Evolutionary conservation across 2,797 vertebrate species (phyloP), one percentile per base, ranked within the genome.

Genomic region (Acipenser ruthenus): DNA sequence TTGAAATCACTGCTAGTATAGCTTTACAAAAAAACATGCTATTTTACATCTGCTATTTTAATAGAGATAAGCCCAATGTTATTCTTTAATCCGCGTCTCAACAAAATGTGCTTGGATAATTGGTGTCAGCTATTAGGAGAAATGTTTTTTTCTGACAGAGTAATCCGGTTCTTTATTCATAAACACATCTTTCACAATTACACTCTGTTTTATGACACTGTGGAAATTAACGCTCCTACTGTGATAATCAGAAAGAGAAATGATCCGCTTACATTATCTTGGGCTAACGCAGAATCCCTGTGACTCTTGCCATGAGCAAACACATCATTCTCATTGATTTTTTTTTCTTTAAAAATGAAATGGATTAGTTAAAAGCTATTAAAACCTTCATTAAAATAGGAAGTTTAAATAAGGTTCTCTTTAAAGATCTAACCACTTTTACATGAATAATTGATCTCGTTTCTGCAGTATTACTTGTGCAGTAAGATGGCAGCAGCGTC

Each of bases 181-280:
- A 62, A 62, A 48, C 60, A 37, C 60, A 62, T 62, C 60, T 62
- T 48, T 18, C 60, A 37, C 60, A 37, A 62, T 62, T 62, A 62
- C 11, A 48, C 15, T 18, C 60, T 3, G 60, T 62, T 23, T 62
- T 62, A 48, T 62, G 8, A 62, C 47, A 60, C 49, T 15, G 49
- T 60, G 56, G 56, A 50, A 50, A 51, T 60, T 49, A 67, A 51
- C 56, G 23, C 47, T 67, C 49, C 13, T 12, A 15, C 65, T 18
- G 6, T 60, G 58, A 12, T 51, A 60, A 56, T 66, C 18, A 60
- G 37, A 49, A 18, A 60, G 50, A 50, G 47, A 60, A 60, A 60
- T 67, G 60, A 60, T 10, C 53, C 13, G 9, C 56, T 51, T 50
- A 49, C 7, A 65, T 61, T 65, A 37, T 48, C 7, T 53, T 51